Conservation (phyloP, 1,140 invertebrate genomes). For the Subanguina moxae region DNA sequence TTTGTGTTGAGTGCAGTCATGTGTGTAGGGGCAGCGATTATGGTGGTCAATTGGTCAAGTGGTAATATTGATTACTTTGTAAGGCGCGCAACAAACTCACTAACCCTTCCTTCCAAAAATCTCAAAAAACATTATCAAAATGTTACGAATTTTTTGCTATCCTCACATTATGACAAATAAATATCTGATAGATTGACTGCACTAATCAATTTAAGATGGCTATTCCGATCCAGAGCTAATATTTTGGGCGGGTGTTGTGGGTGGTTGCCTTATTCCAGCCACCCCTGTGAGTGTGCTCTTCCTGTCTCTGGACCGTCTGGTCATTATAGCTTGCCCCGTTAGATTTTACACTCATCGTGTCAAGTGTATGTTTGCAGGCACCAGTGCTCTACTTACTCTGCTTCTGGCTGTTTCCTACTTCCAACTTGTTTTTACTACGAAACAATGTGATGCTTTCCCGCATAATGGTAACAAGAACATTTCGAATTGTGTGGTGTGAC, state of each 20-base stretch:
- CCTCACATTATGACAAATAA: background rate
- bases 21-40: background rate
- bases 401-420: too few relatives aligned
- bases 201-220: background rate
- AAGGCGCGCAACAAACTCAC: too few relatives aligned
- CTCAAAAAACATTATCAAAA: background rate
- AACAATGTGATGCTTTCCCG: too few relatives aligned
- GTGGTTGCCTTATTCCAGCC: constrained; percentile 8
- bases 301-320: constrained; percentile 9
- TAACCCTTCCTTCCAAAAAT: background rate
- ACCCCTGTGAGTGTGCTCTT: constrained; percentile 9
- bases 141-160: background rate
- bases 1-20: background rate
- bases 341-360: background rate
- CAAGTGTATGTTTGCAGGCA: background rate
- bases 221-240: background rate
- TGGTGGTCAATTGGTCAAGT: background rate
- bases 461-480: too few relatives aligned
- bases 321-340: background rate
- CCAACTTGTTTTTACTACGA: too few relatives aligned
- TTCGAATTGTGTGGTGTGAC: too few relatives aligned
- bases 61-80: background rate
- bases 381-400: background rate
- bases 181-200: background rate
- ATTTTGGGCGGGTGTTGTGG: constrained; percentile 8